Evolutionary conservation across 2,888 invertebrate species (phyloP).

Genomic region (Onchidella celtica): DNA sequence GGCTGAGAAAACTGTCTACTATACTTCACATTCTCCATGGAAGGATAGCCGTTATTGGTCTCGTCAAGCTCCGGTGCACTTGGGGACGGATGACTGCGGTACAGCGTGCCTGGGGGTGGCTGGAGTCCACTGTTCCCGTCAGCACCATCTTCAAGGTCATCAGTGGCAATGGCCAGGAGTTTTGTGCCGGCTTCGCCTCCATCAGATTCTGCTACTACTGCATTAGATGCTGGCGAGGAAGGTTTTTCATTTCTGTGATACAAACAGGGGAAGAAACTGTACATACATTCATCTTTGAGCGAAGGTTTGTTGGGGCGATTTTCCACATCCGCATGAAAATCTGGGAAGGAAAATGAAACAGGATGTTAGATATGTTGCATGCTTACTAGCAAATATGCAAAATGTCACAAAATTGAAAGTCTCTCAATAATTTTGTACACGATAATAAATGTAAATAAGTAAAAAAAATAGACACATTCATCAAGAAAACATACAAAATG

Average conservation of each 20-base stretch:
- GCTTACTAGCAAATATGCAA: not conserved
- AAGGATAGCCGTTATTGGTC: constrained; percentile 3
- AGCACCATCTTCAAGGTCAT: constrained; percentile 37
- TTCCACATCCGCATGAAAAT: not conserved
- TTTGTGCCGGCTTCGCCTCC: constrained; percentile 44
- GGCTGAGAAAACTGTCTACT: constrained; percentile 46
- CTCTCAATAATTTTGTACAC: no score
- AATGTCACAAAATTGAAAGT: not conserved
- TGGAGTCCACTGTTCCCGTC: not conserved
- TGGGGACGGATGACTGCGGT: constrained; percentile 34
- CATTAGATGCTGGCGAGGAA: not conserved
- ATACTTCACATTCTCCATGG: constrained; percentile 38
- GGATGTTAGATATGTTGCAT: no score
- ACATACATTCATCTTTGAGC: constrained; percentile 36
- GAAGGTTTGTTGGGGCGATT: constrained; percentile 18
- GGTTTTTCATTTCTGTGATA: constrained; percentile 29
- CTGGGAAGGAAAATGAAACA: no score
- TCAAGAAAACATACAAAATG: no score
- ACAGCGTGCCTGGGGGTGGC: constrained; percentile 36
- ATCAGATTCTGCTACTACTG: constrained; percentile 26
- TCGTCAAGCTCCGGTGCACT: constrained; percentile 40
- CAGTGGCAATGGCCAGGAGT: constrained; percentile 45
- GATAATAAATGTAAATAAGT: no score
- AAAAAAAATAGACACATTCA: no score
- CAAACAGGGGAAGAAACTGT: constrained; percentile 43